Percentiles rank a stretch among this genome's conserved stretches.
Evolutionary conservation across 2,797 vertebrate genomes (phyloP).

Genomic region (Sparus aurata): DNA sequence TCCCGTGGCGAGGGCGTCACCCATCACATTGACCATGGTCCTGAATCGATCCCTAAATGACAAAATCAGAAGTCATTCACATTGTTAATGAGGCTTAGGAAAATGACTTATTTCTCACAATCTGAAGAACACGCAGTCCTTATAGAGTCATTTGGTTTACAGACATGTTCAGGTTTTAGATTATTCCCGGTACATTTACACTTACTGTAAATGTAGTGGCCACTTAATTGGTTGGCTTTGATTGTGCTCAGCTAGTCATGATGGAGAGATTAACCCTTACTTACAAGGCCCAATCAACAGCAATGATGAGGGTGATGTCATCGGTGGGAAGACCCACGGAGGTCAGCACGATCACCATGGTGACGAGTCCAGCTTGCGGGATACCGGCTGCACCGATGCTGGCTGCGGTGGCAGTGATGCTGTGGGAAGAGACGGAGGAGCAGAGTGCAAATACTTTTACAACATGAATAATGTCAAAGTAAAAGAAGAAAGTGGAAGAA

Average conservation of each 20-base stretch:
- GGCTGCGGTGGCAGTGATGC: slow-evolving; percentile 97
- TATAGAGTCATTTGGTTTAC: background rate
- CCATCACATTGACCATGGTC: slow-evolving; percentile 99
- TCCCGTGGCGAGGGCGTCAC: slow-evolving; percentile 94
- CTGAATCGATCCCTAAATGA: slow-evolving; percentile 94
- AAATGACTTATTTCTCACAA: background rate
- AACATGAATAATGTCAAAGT: too few species aligned
- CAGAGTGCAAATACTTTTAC: background rate
- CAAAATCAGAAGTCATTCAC: slow-evolving; percentile 8
- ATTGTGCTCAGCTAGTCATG: background rate
- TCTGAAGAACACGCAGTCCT: background rate
- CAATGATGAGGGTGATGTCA: slow-evolving; percentile 97
- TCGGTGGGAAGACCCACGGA: slow-evolving; percentile 97
- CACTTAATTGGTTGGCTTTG: background rate
- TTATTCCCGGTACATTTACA: background rate
- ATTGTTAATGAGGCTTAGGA: background rate
- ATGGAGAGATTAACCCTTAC: slow-evolving; percentile 70
- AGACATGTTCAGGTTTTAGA: background rate
- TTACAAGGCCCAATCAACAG: slow-evolving; percentile 98
- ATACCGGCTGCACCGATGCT: slow-evolving; percentile 98
- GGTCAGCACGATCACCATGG: slow-evolving; percentile 99
- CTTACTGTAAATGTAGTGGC: background rate
- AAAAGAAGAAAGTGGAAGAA: too few species aligned
- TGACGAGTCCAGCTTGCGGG: slow-evolving; percentile 97
- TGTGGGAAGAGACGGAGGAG: slow-evolving; percentile 66